phyloP scores from a whole-genome alignment of 2,888 invertebrate species.

The Chironomus tentans region DNA sequence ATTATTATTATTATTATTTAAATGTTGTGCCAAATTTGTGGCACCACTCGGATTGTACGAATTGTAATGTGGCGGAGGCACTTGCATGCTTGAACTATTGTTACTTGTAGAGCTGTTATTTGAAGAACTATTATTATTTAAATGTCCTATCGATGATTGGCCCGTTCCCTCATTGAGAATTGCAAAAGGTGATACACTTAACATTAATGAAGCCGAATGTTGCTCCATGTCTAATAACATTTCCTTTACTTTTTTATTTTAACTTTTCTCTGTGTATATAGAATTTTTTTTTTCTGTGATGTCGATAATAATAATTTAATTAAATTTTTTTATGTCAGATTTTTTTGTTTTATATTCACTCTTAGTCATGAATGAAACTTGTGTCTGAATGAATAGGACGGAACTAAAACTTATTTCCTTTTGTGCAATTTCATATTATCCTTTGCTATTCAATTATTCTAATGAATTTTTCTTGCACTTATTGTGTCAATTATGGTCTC shows the following conservation, averaged over 20 bases:
- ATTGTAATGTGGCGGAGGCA: slow-evolving; percentile 45
- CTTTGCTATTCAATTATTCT: not conserved
- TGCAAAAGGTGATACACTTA: slow-evolving; percentile 82
- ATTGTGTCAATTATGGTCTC: not conserved
- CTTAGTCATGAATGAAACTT: too few species aligned
- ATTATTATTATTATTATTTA: slow-evolving; percentile 32
- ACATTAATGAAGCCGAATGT: slow-evolving; percentile 67
- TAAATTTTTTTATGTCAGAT: too few species aligned
- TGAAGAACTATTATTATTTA: slow-evolving; percentile 29
- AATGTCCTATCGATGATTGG: slow-evolving; percentile 27
- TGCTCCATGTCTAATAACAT: slow-evolving; percentile 84
- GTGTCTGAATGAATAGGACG: too few species aligned
- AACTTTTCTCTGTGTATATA: not conserved
- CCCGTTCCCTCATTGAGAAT: slow-evolving; percentile 65
- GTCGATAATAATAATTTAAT: too few species aligned
- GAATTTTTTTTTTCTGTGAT: not conserved
- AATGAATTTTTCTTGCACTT: not conserved
- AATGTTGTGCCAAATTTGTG: slow-evolving; percentile 35
- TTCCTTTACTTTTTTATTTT: slow-evolving; percentile 35
- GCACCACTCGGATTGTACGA: slow-evolving; percentile 37
- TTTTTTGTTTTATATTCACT: too few species aligned
- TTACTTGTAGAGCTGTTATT: slow-evolving; percentile 30
- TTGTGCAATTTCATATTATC: not conserved
- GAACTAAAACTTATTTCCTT: not conserved
- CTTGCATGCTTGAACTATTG: slow-evolving; percentile 26